Evolutionary conservation across 2,113 vertebrate genomes (phyloP).

Genomic region (Spilogale gracilis): DNA sequence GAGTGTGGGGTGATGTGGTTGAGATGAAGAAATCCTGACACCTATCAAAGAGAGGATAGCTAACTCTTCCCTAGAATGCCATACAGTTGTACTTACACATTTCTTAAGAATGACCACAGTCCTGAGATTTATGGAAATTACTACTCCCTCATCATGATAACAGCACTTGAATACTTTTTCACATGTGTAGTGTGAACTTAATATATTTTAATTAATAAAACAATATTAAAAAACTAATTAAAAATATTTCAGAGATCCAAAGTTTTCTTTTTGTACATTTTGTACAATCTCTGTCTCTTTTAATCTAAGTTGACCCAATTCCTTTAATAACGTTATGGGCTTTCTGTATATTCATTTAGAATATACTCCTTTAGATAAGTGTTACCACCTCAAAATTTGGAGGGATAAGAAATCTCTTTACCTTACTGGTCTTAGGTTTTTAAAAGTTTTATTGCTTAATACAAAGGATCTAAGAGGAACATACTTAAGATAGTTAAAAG

Average conservation of each 20-base stretch:
- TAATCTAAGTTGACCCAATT: neutral
- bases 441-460: neutral
- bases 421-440: neutral
- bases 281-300: neutral
- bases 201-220: neutral
- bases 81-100: too few species aligned
- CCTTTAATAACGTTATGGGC: neutral
- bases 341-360: neutral
- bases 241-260: neutral
- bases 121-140: too few species aligned
- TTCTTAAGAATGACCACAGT: too few species aligned
- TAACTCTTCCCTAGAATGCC: too few species aligned
- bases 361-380: neutral
- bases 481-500: neutral
- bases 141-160: too few species aligned
- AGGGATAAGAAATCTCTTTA: neutral
- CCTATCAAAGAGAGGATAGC: too few species aligned
- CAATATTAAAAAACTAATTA: neutral
- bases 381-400: neutral
- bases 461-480: neutral
- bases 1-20: too few species aligned
- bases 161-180: neutral
- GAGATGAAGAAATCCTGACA: too few species aligned
- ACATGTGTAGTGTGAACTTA: neutral
- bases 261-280: neutral